Conservation (phyloP, 2,888 invertebrate species). For the Limnephilus marmoratus region DNA sequence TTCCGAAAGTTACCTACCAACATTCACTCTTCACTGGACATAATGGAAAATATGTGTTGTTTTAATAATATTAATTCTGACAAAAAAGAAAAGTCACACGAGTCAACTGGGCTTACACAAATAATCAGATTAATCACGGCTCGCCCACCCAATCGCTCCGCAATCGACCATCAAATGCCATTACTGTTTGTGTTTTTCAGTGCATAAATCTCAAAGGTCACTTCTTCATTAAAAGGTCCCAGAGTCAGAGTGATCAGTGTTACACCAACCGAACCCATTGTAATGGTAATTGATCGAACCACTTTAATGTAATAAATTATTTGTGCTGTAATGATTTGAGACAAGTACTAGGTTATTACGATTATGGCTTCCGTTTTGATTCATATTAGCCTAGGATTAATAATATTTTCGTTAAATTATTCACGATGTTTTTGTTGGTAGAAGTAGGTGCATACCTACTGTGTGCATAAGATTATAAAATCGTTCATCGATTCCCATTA, state of each 20-base stretch:
- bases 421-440: not conserved
- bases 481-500: not conserved
- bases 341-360: not conserved
- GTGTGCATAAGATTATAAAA: not conserved
- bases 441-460: not conserved
- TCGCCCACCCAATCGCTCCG: slow-evolving; percentile 29
- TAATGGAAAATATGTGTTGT: too few species aligned
- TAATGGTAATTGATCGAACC: not conserved
- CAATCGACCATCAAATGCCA: slow-evolving; percentile 30
- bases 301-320: not conserved
- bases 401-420: not conserved
- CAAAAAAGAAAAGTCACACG: not conserved
- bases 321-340: not conserved
- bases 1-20: too few species aligned
- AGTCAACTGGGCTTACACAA: not conserved
- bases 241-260: not conserved
- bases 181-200: not conserved
- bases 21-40: too few species aligned
- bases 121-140: slow-evolving; percentile 9
- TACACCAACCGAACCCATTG: not conserved
- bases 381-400: not conserved
- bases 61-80: too few species aligned
- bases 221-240: not conserved
- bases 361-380: not conserved
- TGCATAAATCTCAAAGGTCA: slow-evolving; percentile 24